Conservation (phyloP, 2,888 invertebrate genomes). For the Dynastes tityus region DNA sequence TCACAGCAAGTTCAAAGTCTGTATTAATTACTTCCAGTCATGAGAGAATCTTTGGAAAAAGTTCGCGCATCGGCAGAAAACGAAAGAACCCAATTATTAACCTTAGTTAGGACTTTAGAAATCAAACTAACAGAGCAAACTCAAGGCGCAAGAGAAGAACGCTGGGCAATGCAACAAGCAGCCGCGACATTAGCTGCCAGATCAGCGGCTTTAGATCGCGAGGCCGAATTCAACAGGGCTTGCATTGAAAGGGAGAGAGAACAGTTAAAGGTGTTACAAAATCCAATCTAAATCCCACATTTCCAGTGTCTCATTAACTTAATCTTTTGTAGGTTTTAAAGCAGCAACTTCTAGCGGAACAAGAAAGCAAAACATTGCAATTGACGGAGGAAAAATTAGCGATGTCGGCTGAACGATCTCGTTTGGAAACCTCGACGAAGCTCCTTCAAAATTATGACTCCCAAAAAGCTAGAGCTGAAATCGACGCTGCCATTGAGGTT, state of each 20-base stretch:
- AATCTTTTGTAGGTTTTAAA: slow-evolving; percentile 71
- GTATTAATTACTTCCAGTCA: slow-evolving; percentile 68
- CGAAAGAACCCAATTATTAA: slow-evolving; percentile 74
- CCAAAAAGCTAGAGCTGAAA: slow-evolving; percentile 66
- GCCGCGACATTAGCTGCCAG: slow-evolving; percentile 76
- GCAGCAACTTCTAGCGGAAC: slow-evolving; percentile 75
- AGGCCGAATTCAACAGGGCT: slow-evolving; percentile 75
- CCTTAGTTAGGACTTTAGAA: slow-evolving; percentile 74
- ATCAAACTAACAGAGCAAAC: slow-evolving; percentile 75
- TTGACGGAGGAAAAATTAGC: slow-evolving; percentile 75
- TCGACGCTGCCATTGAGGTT: slow-evolving; percentile 68
- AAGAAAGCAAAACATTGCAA: slow-evolving; percentile 74
- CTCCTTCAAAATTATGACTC: slow-evolving; percentile 65
- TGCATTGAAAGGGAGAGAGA: slow-evolving; percentile 75
- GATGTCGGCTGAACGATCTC: slow-evolving; percentile 67
- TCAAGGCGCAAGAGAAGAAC: slow-evolving; percentile 69
- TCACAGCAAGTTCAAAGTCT: neutral
- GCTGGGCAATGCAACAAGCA: slow-evolving; percentile 74
- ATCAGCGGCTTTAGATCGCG: slow-evolving; percentile 76
- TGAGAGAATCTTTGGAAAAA: slow-evolving; percentile 73
- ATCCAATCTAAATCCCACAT: neutral
- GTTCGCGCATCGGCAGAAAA: slow-evolving; percentile 74
- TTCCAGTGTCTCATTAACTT: neutral
- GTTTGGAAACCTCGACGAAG: slow-evolving; percentile 66
- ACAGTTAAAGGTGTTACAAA: slow-evolving; percentile 73